These are phyloP conservation scores for Procambarus virginalis DNA, from an alignment of 1,140 invertebrate species.

Conservation along the genomic window DNA sequence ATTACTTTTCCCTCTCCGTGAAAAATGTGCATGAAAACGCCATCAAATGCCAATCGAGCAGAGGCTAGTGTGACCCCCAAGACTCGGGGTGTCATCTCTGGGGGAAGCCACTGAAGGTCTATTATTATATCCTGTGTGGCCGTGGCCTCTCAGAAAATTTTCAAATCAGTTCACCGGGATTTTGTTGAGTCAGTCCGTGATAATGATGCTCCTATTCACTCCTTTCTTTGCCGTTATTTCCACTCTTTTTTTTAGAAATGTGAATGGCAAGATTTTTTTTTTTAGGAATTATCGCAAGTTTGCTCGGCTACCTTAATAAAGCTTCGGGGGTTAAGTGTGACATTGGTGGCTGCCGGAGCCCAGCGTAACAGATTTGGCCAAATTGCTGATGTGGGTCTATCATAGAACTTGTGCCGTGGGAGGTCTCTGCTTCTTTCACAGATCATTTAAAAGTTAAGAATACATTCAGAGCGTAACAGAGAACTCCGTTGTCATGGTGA, in stretches of 20 bases:
- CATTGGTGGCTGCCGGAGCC: not conserved
- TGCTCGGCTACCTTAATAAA: not conserved
- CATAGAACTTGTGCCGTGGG: not conserved
- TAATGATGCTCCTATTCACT: not conserved
- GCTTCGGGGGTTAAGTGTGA: not conserved
- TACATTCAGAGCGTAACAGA: no score
- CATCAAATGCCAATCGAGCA: no score
- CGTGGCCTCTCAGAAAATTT: not conserved
- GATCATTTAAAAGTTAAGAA: no score
- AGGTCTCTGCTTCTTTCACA: no score
- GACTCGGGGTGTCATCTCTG: no score
- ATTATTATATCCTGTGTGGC: not conserved
- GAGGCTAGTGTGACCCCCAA: no score
- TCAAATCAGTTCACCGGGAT: not conserved
- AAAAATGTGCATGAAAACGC: no score
- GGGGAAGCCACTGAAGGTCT: not conserved
- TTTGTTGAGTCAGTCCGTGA: not conserved
- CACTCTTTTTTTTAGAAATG: not conserved
- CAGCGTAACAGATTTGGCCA: not conserved
- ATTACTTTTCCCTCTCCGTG: not conserved
- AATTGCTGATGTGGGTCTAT: not conserved
- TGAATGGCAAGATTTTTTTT: not conserved
- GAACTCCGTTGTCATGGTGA: no score
- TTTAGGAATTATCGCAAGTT: not conserved
- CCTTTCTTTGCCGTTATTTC: not conserved